Evolutionary conservation across 2,113 vertebrate genomes (phyloP).

Genomic region (Beaufortia kweichowensis): DNA sequence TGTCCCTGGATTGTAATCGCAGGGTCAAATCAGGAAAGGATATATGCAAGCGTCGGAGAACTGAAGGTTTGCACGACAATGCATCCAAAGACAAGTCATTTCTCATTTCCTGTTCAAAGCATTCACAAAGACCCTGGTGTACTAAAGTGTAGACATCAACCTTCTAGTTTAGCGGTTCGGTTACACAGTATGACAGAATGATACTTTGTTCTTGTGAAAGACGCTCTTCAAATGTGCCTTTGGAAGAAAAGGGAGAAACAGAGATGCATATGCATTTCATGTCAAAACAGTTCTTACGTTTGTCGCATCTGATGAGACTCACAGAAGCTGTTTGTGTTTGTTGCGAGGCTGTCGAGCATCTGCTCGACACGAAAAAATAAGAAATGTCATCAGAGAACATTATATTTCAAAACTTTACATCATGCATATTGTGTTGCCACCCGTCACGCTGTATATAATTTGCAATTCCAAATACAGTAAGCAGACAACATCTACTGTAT

Average conservation of each 20-base stretch:
- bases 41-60: background rate
- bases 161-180: slow-evolving; percentile 17
- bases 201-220: slow-evolving; percentile 21
- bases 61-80: background rate
- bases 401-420: background rate
- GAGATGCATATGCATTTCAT: background rate
- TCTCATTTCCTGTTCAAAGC: slow-evolving; percentile 5
- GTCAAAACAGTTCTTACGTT: slow-evolving; percentile 31
- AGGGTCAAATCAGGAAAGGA: too few species aligned
- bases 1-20: too few species aligned
- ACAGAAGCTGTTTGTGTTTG: background rate
- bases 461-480: background rate
- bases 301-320: slow-evolving; percentile 21
- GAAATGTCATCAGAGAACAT: background rate
- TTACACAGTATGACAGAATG: slow-evolving; percentile 17
- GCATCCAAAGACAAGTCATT: slow-evolving; percentile 5
- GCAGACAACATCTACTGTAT: background rate
- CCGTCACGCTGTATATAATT: background rate
- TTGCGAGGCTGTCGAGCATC: slow-evolving; percentile 23
- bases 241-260: slow-evolving; percentile 7
- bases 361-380: background rate
- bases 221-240: background rate
- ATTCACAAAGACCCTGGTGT: background rate
- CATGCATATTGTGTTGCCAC: background rate
- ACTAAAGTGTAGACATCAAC: background rate